phyloP scores from a whole-genome alignment of 2,797 vertebrate genomes.

The Pteropus rufus region DNA sequence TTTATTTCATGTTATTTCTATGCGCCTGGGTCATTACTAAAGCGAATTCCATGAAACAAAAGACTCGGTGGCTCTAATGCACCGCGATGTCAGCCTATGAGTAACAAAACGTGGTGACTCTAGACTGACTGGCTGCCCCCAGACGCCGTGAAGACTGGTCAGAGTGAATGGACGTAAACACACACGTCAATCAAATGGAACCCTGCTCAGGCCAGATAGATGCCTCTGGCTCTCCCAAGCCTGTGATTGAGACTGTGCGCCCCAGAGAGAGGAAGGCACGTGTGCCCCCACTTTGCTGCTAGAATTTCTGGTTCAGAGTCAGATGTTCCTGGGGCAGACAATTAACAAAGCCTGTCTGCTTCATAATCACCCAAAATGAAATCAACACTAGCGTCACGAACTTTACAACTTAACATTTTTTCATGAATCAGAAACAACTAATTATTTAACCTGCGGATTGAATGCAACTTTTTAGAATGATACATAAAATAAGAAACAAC shows the following conservation, averaged over 20 bases:
- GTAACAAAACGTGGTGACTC: background rate
- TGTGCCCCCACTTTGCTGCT: background rate
- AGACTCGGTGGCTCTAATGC: background rate
- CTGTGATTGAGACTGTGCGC: background rate
- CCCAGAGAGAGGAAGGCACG: accelerated
- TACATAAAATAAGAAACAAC: background rate
- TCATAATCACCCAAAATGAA: background rate
- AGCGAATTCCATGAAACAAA: background rate
- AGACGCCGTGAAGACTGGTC: background rate
- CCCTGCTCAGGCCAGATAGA: background rate
- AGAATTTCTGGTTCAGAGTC: background rate
- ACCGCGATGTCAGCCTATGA: background rate
- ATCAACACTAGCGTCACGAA: background rate
- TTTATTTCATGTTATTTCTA: background rate
- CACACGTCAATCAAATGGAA: background rate
- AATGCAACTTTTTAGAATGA: background rate
- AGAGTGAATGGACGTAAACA: background rate
- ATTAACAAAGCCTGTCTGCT: background rate
- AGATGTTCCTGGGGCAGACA: background rate
- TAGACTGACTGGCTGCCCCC: background rate
- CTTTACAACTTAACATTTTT: background rate
- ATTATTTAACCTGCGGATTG: background rate
- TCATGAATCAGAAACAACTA: background rate
- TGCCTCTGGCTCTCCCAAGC: background rate
- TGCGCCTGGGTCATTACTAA: too few relatives aligned